These are phyloP conservation scores for Eledona agricola DNA, from an alignment of 2,888 invertebrate species.

Conservation along the genomic window DNA sequence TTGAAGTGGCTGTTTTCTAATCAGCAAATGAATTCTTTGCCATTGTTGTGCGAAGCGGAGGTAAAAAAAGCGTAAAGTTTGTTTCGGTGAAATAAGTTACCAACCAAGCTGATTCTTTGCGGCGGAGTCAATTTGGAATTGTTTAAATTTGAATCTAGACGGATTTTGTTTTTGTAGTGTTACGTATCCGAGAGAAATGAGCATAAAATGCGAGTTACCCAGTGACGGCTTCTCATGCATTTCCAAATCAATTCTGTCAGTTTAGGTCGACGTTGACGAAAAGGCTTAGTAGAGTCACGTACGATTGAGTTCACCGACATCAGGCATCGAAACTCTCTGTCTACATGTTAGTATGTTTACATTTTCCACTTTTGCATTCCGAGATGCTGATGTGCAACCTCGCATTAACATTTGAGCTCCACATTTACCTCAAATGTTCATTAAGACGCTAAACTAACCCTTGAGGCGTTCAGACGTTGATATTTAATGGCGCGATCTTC, in stretches of 20 bases:
- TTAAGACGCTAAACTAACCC: constrained; percentile 30
- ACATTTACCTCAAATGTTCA: no score
- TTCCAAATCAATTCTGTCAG: constrained; percentile 30
- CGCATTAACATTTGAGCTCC: constrained; percentile 30
- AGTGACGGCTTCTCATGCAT: constrained; percentile 26
- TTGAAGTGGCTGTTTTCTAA: constrained; percentile 4
- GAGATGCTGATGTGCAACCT: constrained; percentile 13
- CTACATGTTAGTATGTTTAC: constrained; percentile 30
- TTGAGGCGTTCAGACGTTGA: constrained; percentile 26
- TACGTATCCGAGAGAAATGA: constrained; percentile 11
- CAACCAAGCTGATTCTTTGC: constrained; percentile 6
- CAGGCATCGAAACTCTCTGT: constrained; percentile 22
- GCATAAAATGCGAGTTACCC: constrained; percentile 21
- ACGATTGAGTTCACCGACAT: constrained; percentile 22
- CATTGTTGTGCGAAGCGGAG: neutral
- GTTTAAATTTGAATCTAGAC: constrained; percentile 8
- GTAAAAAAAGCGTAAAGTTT: constrained; percentile 4
- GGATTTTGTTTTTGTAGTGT: constrained; percentile 12
- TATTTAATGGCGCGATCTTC: constrained; percentile 28
- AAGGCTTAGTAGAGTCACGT: constrained; percentile 29
- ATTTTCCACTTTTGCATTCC: constrained; percentile 23
- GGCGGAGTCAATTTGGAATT: constrained; percentile 11
- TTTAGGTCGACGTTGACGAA: constrained; percentile 30
- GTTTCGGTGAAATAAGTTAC: constrained; percentile 4
- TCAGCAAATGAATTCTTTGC: constrained; percentile 3